Evolutionary conservation across 2,113 vertebrate genomes (phyloP), one percentile per base, ranked within the genome.

Genomic region (Rousettus leschenaultii): DNA sequence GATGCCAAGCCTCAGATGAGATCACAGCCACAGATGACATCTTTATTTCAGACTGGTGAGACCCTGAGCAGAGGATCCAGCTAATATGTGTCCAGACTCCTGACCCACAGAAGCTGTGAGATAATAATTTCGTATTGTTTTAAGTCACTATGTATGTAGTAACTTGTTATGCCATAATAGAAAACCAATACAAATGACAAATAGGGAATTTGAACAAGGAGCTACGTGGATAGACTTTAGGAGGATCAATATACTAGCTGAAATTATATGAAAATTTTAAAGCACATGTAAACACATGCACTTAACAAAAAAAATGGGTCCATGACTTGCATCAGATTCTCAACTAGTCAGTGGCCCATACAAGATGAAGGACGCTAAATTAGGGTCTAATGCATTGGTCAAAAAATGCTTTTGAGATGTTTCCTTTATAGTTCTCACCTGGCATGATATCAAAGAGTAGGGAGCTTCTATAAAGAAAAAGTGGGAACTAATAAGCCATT

Each of bases 341-440:
- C 73, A 94, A 75, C 26, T 74, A 38, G 12, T 45, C 33, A 35
- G 28, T 51, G 45, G 28, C 71, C 24, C 38, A 84, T 11, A 63
- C 45, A 63, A n/a, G 59, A 94, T 26, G 61, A 82, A 89, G n/a
- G 86, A 95, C 1, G 28, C 24, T 45, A 86, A 86, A 68, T 59
- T 30, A 63, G 8, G 15, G 13, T 70, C 33, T 84, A 85, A 84
- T 28, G 9, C 24, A 73, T 8, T 24, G 70, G 53, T 48, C 18
- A 94, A 91, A 87, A 96, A 51, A 65, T 75, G 65, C 85, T 40
- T 40, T 91, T 51, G 70, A 94, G 40, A n/a, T 86, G 21, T 92
- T 80, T 78, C 19, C 57, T 86, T 94, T 73, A 80, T 92, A 70
- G 10, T n/a, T 10, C 24, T 59, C 57, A 78, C 66, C 59, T 73